Base-by-base conservation (phyloP, 2,888 invertebrate genomes). In the Tribolium freemani region DNA sequence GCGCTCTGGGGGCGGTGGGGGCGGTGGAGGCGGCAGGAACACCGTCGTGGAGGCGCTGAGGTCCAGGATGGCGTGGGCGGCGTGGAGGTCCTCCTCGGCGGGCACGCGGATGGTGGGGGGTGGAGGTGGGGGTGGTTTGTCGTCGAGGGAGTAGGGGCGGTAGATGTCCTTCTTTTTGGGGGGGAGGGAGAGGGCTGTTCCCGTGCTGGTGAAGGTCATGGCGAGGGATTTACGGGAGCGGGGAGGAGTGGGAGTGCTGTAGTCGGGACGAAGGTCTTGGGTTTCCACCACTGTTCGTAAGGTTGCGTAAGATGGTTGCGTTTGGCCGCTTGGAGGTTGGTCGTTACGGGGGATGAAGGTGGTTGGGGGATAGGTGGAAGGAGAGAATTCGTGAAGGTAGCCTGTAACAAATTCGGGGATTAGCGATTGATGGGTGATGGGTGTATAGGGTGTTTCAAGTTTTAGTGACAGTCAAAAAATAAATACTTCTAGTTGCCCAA, bases 131-230 rank as follows among this genome's bases (percentile, higher is more conserved):
- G 81, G 86, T 11, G 90, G 90, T 82, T 91, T 91, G 80, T 93
- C 92, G 74, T 92, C 93, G 76, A 94, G 87, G 76, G 94, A 95
- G 87, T 96, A 96, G 0, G 96, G 96, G 75, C 96, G 90, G 86
- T 96, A 96, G 81, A 96, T 95, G 86, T 96, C 96, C 86, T 96
- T 95, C 87, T 96, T 96, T 87, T 96, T 96, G 2, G 96, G 96
- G 75, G 96, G 96, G 82, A 96, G 87, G 71, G 94, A 94, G 21
- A 95, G 88, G 45, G 94, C 91, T n/a, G 93, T 92, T 53, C 94
- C 94, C 10, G 94, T 94, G 86, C 94, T 95, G 61, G 94, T 95
- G 86, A 93, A 95, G 84, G 94, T 94, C 92, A 94, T 94, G 48
- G 94, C 90, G 77, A 93, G 88, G 73, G 94, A 93, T 87, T 94